These are phyloP conservation scores for Allacma fusca DNA, from an alignment of 2,888 invertebrate species.

Conservation along the genomic window DNA sequence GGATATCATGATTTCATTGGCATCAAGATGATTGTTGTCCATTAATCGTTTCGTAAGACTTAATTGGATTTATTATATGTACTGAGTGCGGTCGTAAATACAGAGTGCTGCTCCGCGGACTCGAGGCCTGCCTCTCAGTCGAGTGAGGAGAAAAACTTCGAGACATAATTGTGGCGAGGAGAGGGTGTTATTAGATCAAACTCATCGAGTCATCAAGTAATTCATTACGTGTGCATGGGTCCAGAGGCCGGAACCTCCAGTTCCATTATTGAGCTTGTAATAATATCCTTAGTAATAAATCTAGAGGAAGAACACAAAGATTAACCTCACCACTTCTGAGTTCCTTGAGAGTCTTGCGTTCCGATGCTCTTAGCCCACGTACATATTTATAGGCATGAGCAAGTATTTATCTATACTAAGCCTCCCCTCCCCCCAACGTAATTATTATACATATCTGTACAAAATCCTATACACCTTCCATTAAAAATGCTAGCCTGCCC, in stretches of 20 bases:
- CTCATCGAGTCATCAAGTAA: slow-evolving; percentile 12
- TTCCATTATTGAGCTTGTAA: neutral
- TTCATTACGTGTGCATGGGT: slow-evolving; percentile 9
- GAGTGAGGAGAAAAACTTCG: no score
- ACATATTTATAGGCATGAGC: no score
- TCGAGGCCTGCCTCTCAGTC: neutral
- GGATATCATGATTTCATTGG: slow-evolving; percentile 50
- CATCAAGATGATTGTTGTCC: slow-evolving; percentile 47
- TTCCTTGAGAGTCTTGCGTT: no score
- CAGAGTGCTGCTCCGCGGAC: neutral
- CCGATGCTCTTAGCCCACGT: no score
- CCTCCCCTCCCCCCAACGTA: no score
- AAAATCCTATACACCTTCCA: no score
- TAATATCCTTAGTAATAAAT: slow-evolving; percentile 12
- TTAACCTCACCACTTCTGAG: no score
- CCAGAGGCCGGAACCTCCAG: neutral
- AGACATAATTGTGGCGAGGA: neutral
- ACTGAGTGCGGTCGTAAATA: slow-evolving; percentile 6
- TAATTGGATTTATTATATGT: slow-evolving; percentile 50
- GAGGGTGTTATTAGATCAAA: slow-evolving; percentile 23
- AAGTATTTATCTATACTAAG: no score
- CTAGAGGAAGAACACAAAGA: neutral
- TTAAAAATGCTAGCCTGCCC: no score
- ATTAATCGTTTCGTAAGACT: slow-evolving; percentile 50
- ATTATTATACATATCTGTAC: no score